Base-by-base conservation (phyloP, 1,140 invertebrate genomes). In the Apis laboriosa region DNA sequence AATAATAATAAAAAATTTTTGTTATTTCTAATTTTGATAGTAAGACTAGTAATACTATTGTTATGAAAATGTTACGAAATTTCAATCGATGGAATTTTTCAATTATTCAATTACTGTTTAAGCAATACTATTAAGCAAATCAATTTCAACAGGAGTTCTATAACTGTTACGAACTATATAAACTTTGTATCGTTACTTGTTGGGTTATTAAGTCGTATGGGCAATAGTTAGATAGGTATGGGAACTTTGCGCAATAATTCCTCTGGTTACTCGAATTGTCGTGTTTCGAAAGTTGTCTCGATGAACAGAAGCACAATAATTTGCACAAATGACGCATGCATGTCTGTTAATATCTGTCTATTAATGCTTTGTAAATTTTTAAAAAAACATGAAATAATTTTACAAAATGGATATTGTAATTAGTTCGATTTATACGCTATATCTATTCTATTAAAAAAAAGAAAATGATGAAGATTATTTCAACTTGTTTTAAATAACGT, bases 211-310 rank as follows among this genome's bases (percentile, higher is more conserved):
- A 53, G 28, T 68, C 51, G 2, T 21, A 58, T 51, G 34, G 34
- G 13, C n/a, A 21, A 19, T 11, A 28, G 34, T 70, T 55, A 9
- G 12, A 55, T 34, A 12, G 13, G 8, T n/a, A 28, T 1, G 7
- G n/a, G 43, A 70, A 51, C 15, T 61, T 71, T 21, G 24, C n/a
- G 34, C 72, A 24, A 76, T 56, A 81, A 67, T 81, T 67, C 53
- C 53, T 17, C 28, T 17, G 5, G 51, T 74, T 80, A 24, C 19
- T 56, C 61, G 53, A 28, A 75, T 28, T 67, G 72, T 61, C 9
- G 8, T 74, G 60, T 75, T 80, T 66, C 79, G n/a, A 19, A 72
- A 66, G 72, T 67, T 55, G 49, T 51, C 53, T 17, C 15, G 60
- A 67, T 49, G 43, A 76, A 51, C n/a, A n/a, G n/a, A 80, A 53